Base-by-base conservation (phyloP, 2,797 vertebrate species). In the Oryzias sinensis region DNA sequence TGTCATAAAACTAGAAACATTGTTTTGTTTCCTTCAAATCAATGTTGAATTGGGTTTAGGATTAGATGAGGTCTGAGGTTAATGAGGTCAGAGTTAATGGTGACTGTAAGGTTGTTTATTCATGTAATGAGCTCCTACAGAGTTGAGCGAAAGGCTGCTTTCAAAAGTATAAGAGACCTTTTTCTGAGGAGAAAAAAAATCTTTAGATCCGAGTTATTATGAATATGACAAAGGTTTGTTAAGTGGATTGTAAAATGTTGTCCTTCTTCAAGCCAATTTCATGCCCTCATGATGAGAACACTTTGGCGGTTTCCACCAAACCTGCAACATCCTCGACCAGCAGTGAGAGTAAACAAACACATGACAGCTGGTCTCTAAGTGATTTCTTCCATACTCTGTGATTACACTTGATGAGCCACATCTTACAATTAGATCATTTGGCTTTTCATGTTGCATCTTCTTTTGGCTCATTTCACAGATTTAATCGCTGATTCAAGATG, bases 371-470 rank as follows among this genome's bases (percentile, higher is more conserved):
- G 13, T 15, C 40, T 74, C 20, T 9, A 11, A 61, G 27, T 42
- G 49, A 68, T 59, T 62, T 22, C 71, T 45, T 59, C 41, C 56
- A 67, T 69, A 56, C 53, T 56, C 53, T 59, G 33, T 2, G 13
- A 65, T 70, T 59, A 69, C 46, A 0, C 45, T 8, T 70, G 37
- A 72, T 62, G 52, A 72, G 59, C 50, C 53, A 18, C 37, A 49
- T 53, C 54, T 65, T 75, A 59, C 70, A 78, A 78, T 72, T 49
- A 72, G 54, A 74, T 76, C 37, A 58, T 67, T 70, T 47, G 55
- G 51, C 45, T 68, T 49, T 63, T 76, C 67, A 46, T 56, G 49
- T 56, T 6, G 1, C 59, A 8, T 2, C 15, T 2, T 15, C 24
- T 59, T 29, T 53, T 18, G 68, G 68, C 47, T 60, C 62, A 53